Evolutionary conservation across 1,140 invertebrate species (phyloP).

Genomic region (Drosophila mauritiana): DNA sequence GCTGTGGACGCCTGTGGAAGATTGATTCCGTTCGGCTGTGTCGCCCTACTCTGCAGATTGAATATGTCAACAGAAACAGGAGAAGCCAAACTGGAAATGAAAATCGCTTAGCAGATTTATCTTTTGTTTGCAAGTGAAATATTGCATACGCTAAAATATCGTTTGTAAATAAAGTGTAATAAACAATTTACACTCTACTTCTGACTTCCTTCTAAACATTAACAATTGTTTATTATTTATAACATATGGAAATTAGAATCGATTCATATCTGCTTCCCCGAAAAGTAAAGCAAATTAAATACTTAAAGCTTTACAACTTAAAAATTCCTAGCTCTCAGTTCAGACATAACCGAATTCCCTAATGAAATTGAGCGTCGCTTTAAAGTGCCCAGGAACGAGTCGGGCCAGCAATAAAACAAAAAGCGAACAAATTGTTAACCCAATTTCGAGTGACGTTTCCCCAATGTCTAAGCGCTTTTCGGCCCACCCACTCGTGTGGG

Average conservation of each 20-base stretch:
- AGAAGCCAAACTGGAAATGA: neutral
- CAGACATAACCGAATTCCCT: conserved; percentile 24
- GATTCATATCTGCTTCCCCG: too few species aligned
- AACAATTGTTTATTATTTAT: too few species aligned
- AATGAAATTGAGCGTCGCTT: conserved; percentile 26
- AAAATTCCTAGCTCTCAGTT: neutral
- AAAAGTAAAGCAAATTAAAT: too few species aligned
- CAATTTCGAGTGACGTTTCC: conserved; percentile 64
- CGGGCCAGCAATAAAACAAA: conserved; percentile 33
- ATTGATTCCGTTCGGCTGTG: conserved; percentile 34
- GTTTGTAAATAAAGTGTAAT: too few species aligned
- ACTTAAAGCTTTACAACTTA: neutral
- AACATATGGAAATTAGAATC: too few species aligned
- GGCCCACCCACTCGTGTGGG: neutral
- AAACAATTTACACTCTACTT: too few species aligned
- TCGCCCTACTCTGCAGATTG: neutral
- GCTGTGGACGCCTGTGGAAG: conserved; percentile 23
- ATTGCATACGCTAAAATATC: neutral
- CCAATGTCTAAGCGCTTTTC: conserved; percentile 63
- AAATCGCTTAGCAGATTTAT: neutral
- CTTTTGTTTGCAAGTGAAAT: neutral
- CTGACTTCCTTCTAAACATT: too few species aligned
- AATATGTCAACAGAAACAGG: conserved; percentile 11
- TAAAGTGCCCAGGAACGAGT: conserved; percentile 1
- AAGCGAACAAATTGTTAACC: conserved; percentile 56